These are phyloP conservation scores for Cottus gobio DNA, from an alignment of 2,113 vertebrate genomes.

Conservation along the genomic window DNA sequence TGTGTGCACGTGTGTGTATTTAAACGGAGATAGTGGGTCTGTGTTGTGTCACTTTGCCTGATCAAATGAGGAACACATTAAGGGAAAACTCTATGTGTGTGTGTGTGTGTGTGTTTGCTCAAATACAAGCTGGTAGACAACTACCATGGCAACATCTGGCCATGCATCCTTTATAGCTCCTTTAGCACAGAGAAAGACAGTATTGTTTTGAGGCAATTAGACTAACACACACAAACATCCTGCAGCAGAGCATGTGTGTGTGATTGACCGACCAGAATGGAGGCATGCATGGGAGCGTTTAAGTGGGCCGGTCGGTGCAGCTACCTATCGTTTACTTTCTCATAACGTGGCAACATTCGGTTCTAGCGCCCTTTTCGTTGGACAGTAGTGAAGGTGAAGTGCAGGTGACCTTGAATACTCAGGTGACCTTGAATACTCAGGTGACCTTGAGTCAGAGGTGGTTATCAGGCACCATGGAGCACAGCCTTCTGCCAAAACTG, in stretches of 20 bases:
- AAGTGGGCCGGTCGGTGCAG: slow-evolving; percentile 14
- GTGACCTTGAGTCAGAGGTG: neutral
- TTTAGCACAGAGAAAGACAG: slow-evolving; percentile 77
- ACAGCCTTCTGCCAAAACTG: neutral
- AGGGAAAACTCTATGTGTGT: slow-evolving; percentile 35
- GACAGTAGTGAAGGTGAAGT: neutral
- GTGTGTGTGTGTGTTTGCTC: slow-evolving; percentile 27
- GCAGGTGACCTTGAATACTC: slow-evolving; percentile 8
- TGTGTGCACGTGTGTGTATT: slow-evolving; percentile 44
- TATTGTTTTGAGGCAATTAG: slow-evolving; percentile 81
- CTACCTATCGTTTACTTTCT: neutral
- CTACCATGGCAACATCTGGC: slow-evolving; percentile 80
- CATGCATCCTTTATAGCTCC: slow-evolving; percentile 68
- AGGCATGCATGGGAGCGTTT: slow-evolving; percentile 13
- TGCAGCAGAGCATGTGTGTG: slow-evolving; percentile 51
- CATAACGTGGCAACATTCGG: neutral
- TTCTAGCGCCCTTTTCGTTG: neutral
- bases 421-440: slow-evolving; percentile 10
- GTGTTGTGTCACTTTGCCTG: slow-evolving; percentile 71
- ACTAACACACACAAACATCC: slow-evolving; percentile 71
- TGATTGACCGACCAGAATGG: slow-evolving; percentile 23
- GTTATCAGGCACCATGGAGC: neutral
- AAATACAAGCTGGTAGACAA: slow-evolving; percentile 53
- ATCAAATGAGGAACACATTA: slow-evolving; percentile 82
- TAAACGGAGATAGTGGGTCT: slow-evolving; percentile 74